Evolutionary conservation across 2,888 invertebrate genomes (phyloP).

Genomic region (Coecobrya sp.): DNA sequence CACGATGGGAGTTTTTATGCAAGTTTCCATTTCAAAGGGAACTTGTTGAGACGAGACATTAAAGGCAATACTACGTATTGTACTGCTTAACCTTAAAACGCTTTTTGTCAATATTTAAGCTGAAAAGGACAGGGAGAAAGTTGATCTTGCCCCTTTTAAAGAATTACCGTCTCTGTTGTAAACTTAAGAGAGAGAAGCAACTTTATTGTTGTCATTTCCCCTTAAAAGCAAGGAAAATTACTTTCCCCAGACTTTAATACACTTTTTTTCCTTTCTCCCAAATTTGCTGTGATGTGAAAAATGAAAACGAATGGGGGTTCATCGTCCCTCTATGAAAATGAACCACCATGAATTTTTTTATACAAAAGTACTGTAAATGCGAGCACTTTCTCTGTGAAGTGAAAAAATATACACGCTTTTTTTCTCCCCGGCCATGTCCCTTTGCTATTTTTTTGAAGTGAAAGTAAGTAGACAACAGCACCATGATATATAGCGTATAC

Average conservation of each 20-base stretch:
- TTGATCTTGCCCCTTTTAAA: too few species aligned
- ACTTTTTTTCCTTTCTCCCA: slow-evolving; percentile 2
- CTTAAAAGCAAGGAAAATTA: slow-evolving; percentile 26
- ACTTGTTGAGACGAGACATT: too few species aligned
- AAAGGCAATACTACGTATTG: too few species aligned
- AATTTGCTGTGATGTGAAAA: background rate
- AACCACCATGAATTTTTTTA: background rate
- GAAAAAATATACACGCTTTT: slow-evolving; percentile 31
- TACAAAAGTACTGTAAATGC: background rate
- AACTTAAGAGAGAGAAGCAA: background rate
- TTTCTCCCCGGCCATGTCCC: background rate
- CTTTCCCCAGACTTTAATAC: slow-evolving; percentile 14
- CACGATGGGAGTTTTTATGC: too few species aligned
- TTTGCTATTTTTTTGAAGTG: background rate
- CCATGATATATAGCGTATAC: too few species aligned
- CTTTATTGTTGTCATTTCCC: slow-evolving; percentile 28
- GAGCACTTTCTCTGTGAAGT: background rate
- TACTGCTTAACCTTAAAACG: too few species aligned
- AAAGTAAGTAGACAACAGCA: background rate
- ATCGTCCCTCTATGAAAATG: background rate
- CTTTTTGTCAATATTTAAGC: too few species aligned
- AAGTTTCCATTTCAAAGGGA: too few species aligned
- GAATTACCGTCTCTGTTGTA: too few species aligned
- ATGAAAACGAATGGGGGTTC: slow-evolving; percentile 30
- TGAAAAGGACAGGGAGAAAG: too few species aligned